Conservation (phyloP, 2,113 vertebrate genomes). For the Trogon melanurus region DNA sequence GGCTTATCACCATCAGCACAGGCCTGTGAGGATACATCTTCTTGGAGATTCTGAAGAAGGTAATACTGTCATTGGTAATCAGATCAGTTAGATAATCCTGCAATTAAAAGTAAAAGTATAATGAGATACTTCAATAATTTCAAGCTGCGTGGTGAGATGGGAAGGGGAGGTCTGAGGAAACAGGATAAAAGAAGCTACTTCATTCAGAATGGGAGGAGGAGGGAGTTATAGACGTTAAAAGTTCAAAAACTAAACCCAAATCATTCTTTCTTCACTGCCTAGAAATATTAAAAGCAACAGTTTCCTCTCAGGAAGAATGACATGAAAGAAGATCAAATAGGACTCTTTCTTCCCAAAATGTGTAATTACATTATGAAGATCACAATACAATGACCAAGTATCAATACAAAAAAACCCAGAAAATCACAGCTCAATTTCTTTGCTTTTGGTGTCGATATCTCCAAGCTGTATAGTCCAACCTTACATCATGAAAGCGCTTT, state of each 20-base stretch:
- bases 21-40: slow-evolving; percentile 94
- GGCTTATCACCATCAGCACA: slow-evolving; percentile 95
- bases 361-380: not conserved
- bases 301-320: not conserved
- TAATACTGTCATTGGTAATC: slow-evolving; percentile 96
- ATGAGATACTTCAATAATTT: slow-evolving; percentile 10
- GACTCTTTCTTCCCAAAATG: not conserved
- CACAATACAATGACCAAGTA: not conserved
- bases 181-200: not conserved
- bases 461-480: not conserved
- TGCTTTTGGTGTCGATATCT: not conserved
- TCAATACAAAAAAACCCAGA: not conserved
- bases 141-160: not conserved
- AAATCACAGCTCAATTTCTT: not conserved
- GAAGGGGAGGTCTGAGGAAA: not conserved
- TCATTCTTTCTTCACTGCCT: not conserved
- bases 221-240: not conserved
- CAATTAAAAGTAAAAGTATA: slow-evolving; percentile 23
- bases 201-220: not conserved
- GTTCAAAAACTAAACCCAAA: not conserved
- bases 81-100: slow-evolving; percentile 97
- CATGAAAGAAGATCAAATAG: not conserved
- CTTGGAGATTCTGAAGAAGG: slow-evolving; percentile 94
- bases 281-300: not conserved
- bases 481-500: not conserved